Percentiles rank a stretch among this genome's conserved stretches.
These are phyloP conservation scores for Pheosia gnoma DNA, from an alignment of 2,888 invertebrate species.

Conservation along the genomic window DNA sequence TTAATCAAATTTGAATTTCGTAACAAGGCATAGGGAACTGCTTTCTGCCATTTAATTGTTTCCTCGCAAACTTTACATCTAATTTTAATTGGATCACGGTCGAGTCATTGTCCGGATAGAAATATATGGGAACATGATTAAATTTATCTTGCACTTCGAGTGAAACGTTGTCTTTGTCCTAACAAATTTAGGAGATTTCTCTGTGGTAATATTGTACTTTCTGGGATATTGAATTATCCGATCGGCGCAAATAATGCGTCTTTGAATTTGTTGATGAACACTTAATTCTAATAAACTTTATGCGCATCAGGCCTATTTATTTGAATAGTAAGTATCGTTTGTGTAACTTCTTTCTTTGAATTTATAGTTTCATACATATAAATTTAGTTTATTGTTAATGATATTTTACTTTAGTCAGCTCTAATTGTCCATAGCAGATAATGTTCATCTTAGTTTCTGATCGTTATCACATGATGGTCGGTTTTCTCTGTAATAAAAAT, in stretches of 20 bases:
- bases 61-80: constrained; percentile 47
- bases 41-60: constrained; percentile 50
- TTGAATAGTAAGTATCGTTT: no score
- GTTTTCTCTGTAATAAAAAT: constrained; percentile 29
- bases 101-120: constrained; percentile 45
- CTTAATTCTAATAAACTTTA: no score
- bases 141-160: constrained; percentile 37
- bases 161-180: constrained; percentile 35
- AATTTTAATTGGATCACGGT: constrained; percentile 51
- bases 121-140: constrained; percentile 40
- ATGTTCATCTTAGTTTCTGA: constrained; percentile 6
- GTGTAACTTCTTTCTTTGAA: no score
- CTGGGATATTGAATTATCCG: constrained; percentile 21
- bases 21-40: constrained; percentile 35
- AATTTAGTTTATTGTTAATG: no score
- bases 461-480: constrained; percentile 19
- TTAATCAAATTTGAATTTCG: constrained; percentile 32
- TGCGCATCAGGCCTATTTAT: no score
- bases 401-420: no score
- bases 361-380: no score
- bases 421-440: neutral
- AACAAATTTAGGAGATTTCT: constrained; percentile 26
- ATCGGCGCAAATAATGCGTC: constrained; percentile 21
- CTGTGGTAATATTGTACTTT: constrained; percentile 23
- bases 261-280: neutral